Conservation (phyloP, 2,888 invertebrate genomes). For the Isotomurus palustris region DNA sequence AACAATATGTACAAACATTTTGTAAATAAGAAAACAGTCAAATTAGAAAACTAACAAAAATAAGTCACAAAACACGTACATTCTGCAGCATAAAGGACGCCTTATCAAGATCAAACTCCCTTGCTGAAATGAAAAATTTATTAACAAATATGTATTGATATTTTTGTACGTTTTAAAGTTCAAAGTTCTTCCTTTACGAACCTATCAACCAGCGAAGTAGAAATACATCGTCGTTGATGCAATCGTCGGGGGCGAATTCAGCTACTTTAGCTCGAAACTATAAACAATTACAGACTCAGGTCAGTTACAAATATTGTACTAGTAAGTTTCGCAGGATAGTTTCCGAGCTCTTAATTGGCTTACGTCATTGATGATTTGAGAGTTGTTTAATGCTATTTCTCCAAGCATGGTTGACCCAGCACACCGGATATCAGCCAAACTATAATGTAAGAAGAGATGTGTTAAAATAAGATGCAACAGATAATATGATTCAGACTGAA, state of each 20-base stretch:
- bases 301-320: background rate
- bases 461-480: too few relatives aligned
- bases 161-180: background rate
- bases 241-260: conserved; percentile 13
- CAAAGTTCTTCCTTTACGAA: background rate
- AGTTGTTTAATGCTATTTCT: too few relatives aligned
- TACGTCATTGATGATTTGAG: too few relatives aligned
- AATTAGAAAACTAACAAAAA: background rate
- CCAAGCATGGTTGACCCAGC: too few relatives aligned
- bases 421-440: too few relatives aligned
- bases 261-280: conserved; percentile 21
- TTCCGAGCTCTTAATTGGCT: too few relatives aligned
- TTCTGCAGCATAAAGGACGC: conserved; percentile 22
- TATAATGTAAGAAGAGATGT: too few relatives aligned
- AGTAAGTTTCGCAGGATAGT: background rate
- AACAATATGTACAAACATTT: background rate
- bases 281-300: background rate
- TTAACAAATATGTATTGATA: background rate
- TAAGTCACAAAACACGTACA: conserved; percentile 7
- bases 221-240: conserved; percentile 18
- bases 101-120: conserved; percentile 28
- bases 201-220: conserved; percentile 30
- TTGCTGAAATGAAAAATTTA: conserved; percentile 14
- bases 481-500: too few relatives aligned
- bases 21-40: background rate